Base-by-base conservation (phyloP, 2,797 vertebrate species). In the Adrianichthys oophorus region DNA sequence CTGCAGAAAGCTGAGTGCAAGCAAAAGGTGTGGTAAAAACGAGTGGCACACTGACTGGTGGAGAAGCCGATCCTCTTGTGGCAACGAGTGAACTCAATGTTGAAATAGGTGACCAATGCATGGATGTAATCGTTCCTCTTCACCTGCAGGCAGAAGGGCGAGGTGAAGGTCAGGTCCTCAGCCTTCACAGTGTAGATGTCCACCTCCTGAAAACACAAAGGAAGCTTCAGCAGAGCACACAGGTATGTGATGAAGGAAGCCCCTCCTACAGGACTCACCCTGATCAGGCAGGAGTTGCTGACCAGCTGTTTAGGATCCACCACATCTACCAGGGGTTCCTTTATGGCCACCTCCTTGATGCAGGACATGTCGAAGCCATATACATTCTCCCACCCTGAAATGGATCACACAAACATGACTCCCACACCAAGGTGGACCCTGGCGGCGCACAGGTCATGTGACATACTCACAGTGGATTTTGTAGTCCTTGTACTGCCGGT, bases 311-410 rank as follows among this genome's bases (percentile, higher is more conserved):
- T 98, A 4, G 96, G 95, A 61, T 98, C 96, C 52, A 98, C 96
- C 26, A 98, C 96, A 0, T 98, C 95, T 41, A 97, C 96, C 49
- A 97, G 84, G 0, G 95, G 95, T 41, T 98, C 96, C 73, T 96
- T 98, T 48, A 98, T 97, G 1, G 96, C 96, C 74, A 96, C 95
- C 4, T 98, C 96, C 76, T 96, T 96, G 72, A 98, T 98, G 74
- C 96, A 98, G 0, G 96, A 96, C 96, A 98, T 98, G 52, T 98
- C 95, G 4, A 98, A 97, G 0, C 95, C 96, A 0, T 98, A 96
- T 3, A 98, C 95, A 0, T 96, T 98, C 90, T 98, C 96, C 95
- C 95, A 98, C 95, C 96, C 96, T 98, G 70, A 41, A 1, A 40
- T 0, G 63, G 0, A 0, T 48, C 2, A 53, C 6, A 63, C 32